Evolutionary conservation across 2,888 invertebrate species (phyloP).

Genomic region (Clusia tigrina): DNA sequence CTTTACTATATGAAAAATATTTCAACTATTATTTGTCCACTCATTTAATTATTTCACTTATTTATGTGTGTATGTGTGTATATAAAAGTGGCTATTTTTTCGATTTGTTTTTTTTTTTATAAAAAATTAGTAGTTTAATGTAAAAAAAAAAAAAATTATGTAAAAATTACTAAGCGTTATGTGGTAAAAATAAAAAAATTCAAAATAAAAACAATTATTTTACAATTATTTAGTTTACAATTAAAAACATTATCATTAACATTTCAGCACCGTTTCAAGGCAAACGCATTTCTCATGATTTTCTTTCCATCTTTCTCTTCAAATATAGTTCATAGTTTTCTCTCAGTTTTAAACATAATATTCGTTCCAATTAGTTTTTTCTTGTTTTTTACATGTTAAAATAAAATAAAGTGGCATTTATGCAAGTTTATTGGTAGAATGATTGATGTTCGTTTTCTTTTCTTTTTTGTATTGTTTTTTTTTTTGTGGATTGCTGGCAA

Average conservation of each 20-base stretch:
- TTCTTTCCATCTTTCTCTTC: not conserved
- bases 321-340: slow-evolving; percentile 13
- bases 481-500: not conserved
- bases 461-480: not conserved
- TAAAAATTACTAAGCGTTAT: slow-evolving; percentile 33
- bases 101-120: slow-evolving; percentile 22
- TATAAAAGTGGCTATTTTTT: slow-evolving; percentile 8
- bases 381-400: slow-evolving; percentile 13
- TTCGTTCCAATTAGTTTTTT: slow-evolving; percentile 13
- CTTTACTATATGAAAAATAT: not conserved
- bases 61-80: no score
- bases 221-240: not conserved
- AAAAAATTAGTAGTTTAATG: slow-evolving; percentile 33
- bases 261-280: slow-evolving; percentile 63
- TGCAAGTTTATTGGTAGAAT: not conserved
- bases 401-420: slow-evolving; percentile 11
- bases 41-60: no score
- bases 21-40: no score
- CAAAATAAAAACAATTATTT: slow-evolving; percentile 5
- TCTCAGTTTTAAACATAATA: slow-evolving; percentile 15
- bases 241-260: slow-evolving; percentile 46
- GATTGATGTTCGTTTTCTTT: not conserved
- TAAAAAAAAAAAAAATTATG: slow-evolving; percentile 30
- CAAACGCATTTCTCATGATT: slow-evolving; percentile 23
- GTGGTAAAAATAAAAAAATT: slow-evolving; percentile 4